Percentiles rank a stretch among this genome's conserved stretches.
Conservation (phyloP, 2,113 vertebrate genomes). For the Malurus alboscapulatus region DNA sequence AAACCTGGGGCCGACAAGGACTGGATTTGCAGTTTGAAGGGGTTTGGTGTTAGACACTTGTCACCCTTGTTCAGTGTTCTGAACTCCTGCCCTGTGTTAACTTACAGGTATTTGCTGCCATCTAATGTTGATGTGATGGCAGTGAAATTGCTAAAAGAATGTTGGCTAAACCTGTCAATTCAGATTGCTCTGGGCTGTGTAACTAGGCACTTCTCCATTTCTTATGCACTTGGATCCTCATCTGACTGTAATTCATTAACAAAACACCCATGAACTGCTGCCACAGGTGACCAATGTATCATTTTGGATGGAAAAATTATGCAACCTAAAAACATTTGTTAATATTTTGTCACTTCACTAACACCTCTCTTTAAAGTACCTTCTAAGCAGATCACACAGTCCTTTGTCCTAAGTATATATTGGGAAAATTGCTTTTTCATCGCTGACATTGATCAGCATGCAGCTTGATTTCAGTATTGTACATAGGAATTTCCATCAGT, state of each 20-base stretch:
- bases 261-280: neutral
- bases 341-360: neutral
- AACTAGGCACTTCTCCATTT: neutral
- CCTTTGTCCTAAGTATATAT: neutral
- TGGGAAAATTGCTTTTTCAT: neutral
- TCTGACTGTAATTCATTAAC: neutral
- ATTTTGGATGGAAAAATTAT: neutral
- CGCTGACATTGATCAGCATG: neutral
- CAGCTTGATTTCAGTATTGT: neutral
- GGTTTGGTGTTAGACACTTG: neutral
- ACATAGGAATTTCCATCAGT: neutral
- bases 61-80: neutral
- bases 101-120: conserved; percentile 50
- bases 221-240: neutral
- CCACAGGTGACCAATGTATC: neutral
- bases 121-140: conserved; percentile 12
- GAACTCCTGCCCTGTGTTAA: neutral
- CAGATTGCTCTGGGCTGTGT: neutral
- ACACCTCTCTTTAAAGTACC: neutral
- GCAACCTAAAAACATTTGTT: neutral
- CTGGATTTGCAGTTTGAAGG: neutral
- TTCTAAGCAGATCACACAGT: neutral
- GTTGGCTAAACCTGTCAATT: neutral
- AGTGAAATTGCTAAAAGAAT: neutral
- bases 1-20: neutral